Evolutionary conservation across 2,888 invertebrate species (phyloP), one percentile per base, ranked within the genome.

Genomic region (Charanyca ferruginea): DNA sequence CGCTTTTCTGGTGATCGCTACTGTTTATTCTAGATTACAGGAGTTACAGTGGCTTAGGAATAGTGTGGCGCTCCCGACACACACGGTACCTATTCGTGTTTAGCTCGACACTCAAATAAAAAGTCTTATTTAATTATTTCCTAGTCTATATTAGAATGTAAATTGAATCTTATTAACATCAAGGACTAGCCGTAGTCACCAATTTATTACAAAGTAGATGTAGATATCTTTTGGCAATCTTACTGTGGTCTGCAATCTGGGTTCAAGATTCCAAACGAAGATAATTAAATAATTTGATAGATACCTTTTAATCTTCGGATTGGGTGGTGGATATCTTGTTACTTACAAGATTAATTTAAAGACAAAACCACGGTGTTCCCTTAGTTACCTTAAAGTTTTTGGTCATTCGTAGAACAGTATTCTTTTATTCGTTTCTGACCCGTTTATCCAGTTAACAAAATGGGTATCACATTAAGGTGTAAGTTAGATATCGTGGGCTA

Each of bases 111-210:
- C 13, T 35, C 35, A 1, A 38, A 38, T 16, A 42, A 42, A 60
- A 49, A 20, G 18, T 16, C 32, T 2, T 2, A 0, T 11, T 11
- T 5, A 35, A 6, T 44, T 16, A 63, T 73, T 73, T 67, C 62
- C 73, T 73, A 18, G 49, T 63, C 4, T 20, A 3, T 20, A 32
- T 75, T 71, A 61, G 75, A 75, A 58, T 51, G 70, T 75, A 9
- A 23, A 52, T 42, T 74, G 32, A 61, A 28, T 54, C n/a, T 32
- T 16, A 42, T 60, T 63, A 38, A 28, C 45, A 74, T 28, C 65
- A 63, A 63, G 66, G 59, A 57, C 62, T 51, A 13, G 18, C 18
- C 20, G 16, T 11, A 42, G 44, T 55, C 23, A 52, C 6, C 45
- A 20, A 55, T 64, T 54, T 60, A 13, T 44, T 65, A 35, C 22